Evolutionary conservation across 2,888 invertebrate species (phyloP), one percentile per base, ranked within the genome.

Genomic region (Acleris emargana): DNA sequence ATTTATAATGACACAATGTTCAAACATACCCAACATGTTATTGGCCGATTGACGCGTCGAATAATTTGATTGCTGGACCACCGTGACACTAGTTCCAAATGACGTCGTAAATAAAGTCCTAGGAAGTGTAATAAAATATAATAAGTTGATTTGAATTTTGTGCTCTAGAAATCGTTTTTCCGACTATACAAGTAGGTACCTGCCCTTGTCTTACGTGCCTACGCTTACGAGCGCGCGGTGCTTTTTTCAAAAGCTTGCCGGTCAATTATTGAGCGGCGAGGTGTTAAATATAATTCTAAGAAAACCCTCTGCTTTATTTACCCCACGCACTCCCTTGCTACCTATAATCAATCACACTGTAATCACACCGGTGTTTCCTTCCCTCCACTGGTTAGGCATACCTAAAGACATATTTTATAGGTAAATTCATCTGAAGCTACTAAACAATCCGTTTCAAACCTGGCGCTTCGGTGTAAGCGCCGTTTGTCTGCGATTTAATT

Each of bases 201-300:
- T 13, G 13, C 11, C 11, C 3, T 11, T 38, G 32, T 11, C 11
- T 11, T 11, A 76, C 75, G 75, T 76, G 75, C 71, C 70, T 73
- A 28, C 7, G 73, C 78, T 76, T 76, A 68, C 72, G 74, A 78
- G 77, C 77, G 78, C 70, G 76, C 53, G 13, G 11, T 16, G 13
- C 72, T 75, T 72, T 72, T 32, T 32, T 32, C 3, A 57, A 60
- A 71, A 71, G 71, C 47, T 16, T 28, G 5, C 20, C 20, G 32
- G 16, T 49, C 22, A n/a, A 22, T 20, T 38, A n/a, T 16, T n/a
- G 22, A 32, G 6, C 18, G 32, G 32, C 2, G 32, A 32, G 28
- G 9, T 9, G 32, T 32, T 9, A 9, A 32, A 9, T 2, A 9
- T 32, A 9, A 9, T 32, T 32, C 32, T 0, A 32, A 32, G 32